These are phyloP conservation scores for Alethe diademata DNA, from an alignment of 2,113 vertebrate species.

Conservation along the genomic window DNA sequence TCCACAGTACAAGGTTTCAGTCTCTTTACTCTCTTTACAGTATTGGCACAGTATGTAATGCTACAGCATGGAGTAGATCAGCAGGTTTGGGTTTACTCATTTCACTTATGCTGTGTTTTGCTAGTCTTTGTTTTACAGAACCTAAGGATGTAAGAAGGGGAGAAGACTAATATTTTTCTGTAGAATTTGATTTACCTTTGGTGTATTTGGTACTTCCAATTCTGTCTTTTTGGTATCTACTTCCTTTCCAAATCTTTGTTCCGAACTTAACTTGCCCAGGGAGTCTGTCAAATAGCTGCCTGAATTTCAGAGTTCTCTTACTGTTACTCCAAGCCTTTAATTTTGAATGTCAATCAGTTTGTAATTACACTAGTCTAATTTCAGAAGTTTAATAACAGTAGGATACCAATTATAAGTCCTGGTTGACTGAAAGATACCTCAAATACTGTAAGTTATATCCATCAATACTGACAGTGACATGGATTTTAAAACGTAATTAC, in stretches of 20 bases:
- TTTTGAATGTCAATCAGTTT: background rate
- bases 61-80: background rate
- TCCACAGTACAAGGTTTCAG: background rate
- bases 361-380: background rate
- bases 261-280: background rate
- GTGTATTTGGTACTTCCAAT: background rate
- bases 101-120: background rate
- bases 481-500: background rate
- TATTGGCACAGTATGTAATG: background rate
- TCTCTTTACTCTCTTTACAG: background rate
- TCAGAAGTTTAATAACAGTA: background rate
- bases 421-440: background rate
- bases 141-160: background rate
- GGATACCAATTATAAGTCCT: background rate
- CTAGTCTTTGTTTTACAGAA: background rate
- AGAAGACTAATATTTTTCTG: background rate
- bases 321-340: background rate
- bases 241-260: background rate
- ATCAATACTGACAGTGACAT: background rate
- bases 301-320: background rate
- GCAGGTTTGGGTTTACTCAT: background rate
- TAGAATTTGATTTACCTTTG: background rate
- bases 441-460: background rate
- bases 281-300: background rate
- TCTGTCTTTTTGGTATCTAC: background rate